These are phyloP conservation scores for Pachyseris speciosa DNA, from an alignment of 64 coral and sea anemone species.

Conservation along the genomic window DNA sequence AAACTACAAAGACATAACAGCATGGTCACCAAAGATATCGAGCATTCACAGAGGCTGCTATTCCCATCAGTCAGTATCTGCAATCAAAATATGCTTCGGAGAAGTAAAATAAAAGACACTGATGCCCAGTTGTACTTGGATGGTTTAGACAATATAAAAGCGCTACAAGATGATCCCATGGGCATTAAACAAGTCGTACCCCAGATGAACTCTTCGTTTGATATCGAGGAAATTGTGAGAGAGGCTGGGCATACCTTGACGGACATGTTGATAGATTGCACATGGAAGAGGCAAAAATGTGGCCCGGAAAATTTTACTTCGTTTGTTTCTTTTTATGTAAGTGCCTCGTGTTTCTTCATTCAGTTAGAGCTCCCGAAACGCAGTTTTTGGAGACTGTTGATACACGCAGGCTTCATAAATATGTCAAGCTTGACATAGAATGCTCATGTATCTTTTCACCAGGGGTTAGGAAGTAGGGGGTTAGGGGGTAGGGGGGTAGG, in stretches of 20 bases:
- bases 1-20: conserved; percentile 11
- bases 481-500: too few relatives aligned
- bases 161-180: background rate
- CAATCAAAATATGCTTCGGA: conserved; percentile 75
- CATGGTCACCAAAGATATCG: background rate
- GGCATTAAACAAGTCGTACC: background rate
- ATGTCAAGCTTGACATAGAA: too few relatives aligned
- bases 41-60: background rate
- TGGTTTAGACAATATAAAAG: background rate
- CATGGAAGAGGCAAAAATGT: background rate
- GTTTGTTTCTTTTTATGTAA: conserved; percentile 46
- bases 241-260: conserved; percentile 49
- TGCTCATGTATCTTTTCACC: too few relatives aligned
- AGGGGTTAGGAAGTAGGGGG: too few relatives aligned
- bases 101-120: conserved; percentile 56
- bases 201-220: conserved; percentile 33
- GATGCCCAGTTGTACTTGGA: conserved; percentile 68
- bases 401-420: too few relatives aligned
- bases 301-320: conserved; percentile 58
- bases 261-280: conserved; percentile 23
- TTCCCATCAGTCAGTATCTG: conserved; percentile 84
- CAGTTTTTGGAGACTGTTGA: too few relatives aligned
- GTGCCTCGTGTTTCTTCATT: background rate
- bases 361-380: too few relatives aligned
- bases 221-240: conserved; percentile 16